Evolutionary conservation across 92 coral and sea anemone species (phyloP).

Genomic region (Paramuricea clavata): DNA sequence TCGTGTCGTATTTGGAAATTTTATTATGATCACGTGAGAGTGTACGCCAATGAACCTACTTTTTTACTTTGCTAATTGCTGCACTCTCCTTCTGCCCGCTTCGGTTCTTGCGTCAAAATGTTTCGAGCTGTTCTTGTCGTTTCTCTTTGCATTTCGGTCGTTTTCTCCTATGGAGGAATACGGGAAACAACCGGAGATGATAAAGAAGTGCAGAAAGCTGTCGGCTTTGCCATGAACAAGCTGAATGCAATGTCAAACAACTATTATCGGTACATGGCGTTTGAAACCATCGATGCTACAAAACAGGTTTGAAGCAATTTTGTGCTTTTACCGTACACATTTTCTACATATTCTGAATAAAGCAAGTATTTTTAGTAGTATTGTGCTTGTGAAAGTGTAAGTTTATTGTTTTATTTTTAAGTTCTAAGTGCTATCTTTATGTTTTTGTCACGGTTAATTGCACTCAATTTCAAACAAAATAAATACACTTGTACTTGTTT

Average conservation of each 20-base stretch:
- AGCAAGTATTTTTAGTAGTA: not conserved
- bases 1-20: too few relatives aligned
- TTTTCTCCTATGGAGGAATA: slow-evolving; percentile 35
- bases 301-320: slow-evolving; percentile 73
- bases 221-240: slow-evolving; percentile 81
- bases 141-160: slow-evolving; percentile 13
- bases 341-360: not conserved
- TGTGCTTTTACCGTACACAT: not conserved
- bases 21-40: not conserved
- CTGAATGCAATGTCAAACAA: slow-evolving; percentile 87
- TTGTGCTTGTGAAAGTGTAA: not conserved
- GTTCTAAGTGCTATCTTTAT: not conserved
- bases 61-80: too few relatives aligned
- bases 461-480: too few relatives aligned
- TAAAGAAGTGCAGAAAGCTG: slow-evolving; percentile 75
- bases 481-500: not conserved
- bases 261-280: slow-evolving; percentile 83
- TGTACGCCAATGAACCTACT: not conserved
- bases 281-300: slow-evolving; percentile 79
- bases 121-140: slow-evolving; percentile 9
- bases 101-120: not conserved
- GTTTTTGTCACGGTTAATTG: not conserved
- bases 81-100: not conserved
- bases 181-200: slow-evolving; percentile 72
- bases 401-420: too few relatives aligned